Evolutionary conservation across 2,888 invertebrate genomes (phyloP), one percentile per base, ranked within the genome.

Genomic region (Leptinotarsa rubiginosa): DNA sequence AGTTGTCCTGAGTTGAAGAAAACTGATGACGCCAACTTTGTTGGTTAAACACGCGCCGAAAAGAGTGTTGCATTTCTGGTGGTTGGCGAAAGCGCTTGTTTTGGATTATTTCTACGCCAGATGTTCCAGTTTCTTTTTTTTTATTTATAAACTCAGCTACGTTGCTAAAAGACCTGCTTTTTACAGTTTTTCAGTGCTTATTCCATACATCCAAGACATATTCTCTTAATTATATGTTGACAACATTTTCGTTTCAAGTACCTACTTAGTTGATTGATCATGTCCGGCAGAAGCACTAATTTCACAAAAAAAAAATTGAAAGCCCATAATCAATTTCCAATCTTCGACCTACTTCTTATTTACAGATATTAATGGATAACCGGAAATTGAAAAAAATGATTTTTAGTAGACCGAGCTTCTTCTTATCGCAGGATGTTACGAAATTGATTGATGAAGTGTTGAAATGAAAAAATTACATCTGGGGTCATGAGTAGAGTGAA

Each of bases 401-500:
- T 18, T 18, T n/a, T 12, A 56, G 20, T 20, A 13, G 18, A 12
- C 10, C 22, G 22, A 56, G 1, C 56, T 20, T n/a, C 3, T 56
- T 56, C 12, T 4, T 56, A 16, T 20, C 18, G 12, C n/a, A 56
- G 56, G 56, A 56, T 56, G 56, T 56, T 56, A 18, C 18, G 56
- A 56, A 56, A 56, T 56, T 56, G 56, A n/a, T 56, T 20, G 56
- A 56, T 56, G n/a, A 54, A 54, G 20, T 20, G 4, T 20, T 54
- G n/a, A 54, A 10, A 3, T 18, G 0, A 31, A 31, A 31, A 31
- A 31, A 31, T 7, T 31, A 31, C 7, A 31, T 31, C 5, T 31
- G 1, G 1, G 31, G 7, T 31, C 31, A 7, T 31, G 31, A 41
- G 7, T 41, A 41, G 2, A 41, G 41, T 41, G 10, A 10, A 12